These are phyloP conservation scores for Istiophorus platypterus DNA, from an alignment of 2,113 vertebrate genomes.

Conservation along the genomic window DNA sequence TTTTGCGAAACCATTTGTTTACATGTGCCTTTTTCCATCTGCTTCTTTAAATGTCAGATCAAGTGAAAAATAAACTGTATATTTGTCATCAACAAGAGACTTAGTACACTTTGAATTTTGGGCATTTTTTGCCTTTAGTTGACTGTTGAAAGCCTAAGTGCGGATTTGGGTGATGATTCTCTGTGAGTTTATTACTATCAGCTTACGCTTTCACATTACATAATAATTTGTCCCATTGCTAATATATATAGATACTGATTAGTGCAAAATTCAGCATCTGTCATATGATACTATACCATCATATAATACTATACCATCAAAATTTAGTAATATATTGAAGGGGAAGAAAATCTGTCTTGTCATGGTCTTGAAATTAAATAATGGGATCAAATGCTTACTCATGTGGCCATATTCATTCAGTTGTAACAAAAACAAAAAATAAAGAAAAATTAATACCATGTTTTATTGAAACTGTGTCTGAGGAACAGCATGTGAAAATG, in stretches of 20 bases:
- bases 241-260: not conserved
- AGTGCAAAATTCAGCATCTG: not conserved
- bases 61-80: not conserved
- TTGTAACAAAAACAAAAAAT: not conserved
- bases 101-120: too few species aligned
- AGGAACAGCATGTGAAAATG: too few species aligned
- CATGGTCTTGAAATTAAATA: too few species aligned
- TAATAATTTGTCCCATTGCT: not conserved
- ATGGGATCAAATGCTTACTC: not conserved
- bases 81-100: not conserved
- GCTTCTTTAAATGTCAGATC: slow-evolving; percentile 25
- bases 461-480: not conserved
- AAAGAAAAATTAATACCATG: too few species aligned
- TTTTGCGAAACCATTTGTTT: too few species aligned
- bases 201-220: not conserved
- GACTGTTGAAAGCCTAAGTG: too few species aligned
- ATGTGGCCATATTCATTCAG: not conserved
- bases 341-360: too few species aligned
- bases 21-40: not conserved
- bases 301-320: not conserved
- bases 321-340: too few species aligned
- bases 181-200: too few species aligned
- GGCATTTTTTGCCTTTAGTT: too few species aligned
- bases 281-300: not conserved
- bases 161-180: too few species aligned